A percentile compares a stretch with the other conserved stretches of the same genome.
These are phyloP conservation scores for Ectemnius lituratus DNA, from an alignment of 2,888 invertebrate species.

Conservation along the genomic window DNA sequence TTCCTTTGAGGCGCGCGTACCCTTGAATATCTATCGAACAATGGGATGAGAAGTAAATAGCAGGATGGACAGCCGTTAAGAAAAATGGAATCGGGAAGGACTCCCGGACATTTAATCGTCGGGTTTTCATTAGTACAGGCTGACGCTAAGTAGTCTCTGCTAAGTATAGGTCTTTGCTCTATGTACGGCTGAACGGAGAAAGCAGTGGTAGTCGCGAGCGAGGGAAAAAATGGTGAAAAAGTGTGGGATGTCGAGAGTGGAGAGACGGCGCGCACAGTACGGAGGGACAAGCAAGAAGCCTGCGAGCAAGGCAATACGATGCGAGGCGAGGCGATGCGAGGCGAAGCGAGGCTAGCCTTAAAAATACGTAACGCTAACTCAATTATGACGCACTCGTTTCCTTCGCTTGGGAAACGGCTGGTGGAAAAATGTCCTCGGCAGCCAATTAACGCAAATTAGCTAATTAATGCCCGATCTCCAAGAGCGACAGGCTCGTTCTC, in stretches of 20 bases:
- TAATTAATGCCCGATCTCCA: conserved; percentile 73
- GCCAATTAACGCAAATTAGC: conserved; percentile 76
- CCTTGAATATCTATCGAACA: neutral
- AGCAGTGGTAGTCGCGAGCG: no score
- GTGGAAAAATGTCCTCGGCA: conserved; percentile 74
- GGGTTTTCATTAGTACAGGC: neutral
- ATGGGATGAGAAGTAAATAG: neutral
- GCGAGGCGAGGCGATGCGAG: conserved; percentile 28
- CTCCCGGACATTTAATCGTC: neutral
- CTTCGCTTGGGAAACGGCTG: conserved; percentile 73
- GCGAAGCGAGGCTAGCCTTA: conserved; percentile 51
- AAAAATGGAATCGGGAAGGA: neutral
- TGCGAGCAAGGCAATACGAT: conserved; percentile 34
- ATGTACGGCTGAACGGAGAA: neutral
- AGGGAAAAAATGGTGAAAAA: no score
- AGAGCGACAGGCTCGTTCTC: neutral
- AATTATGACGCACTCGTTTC: conserved; percentile 77
- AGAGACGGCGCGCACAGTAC: neutral
- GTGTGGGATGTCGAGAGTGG: conserved; percentile 2
- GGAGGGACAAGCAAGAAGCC: conserved; percentile 32
- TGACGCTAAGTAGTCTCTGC: neutral
- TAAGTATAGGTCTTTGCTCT: neutral
- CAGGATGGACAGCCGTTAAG: neutral
- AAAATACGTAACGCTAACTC: conserved; percentile 73
- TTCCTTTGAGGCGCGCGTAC: neutral